phyloP scores from a whole-genome alignment of 2,888 invertebrate species.

The Junonia oenone region DNA sequence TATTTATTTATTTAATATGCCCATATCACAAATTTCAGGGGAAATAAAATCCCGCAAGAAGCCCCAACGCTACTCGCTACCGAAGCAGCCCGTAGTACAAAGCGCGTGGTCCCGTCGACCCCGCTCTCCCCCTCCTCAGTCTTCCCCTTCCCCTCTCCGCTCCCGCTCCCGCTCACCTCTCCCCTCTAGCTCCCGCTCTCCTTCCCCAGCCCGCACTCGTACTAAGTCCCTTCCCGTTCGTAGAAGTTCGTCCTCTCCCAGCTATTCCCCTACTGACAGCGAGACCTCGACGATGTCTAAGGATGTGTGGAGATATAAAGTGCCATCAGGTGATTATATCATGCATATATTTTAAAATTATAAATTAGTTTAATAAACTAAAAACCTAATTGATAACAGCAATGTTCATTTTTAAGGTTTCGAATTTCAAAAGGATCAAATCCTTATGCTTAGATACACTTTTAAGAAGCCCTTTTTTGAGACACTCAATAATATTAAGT shows the following conservation, averaged over 20 bases:
- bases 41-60: constrained; percentile 22
- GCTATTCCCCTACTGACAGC: not conserved
- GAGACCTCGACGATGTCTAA: too few species aligned
- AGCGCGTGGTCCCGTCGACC: constrained; percentile 34
- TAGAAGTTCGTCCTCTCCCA: not conserved
- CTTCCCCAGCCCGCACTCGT: not conserved
- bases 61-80: too few species aligned
- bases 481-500: too few species aligned
- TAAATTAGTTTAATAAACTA: too few species aligned
- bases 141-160: constrained; percentile 10
- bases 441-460: too few species aligned
- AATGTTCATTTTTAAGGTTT: too few species aligned
- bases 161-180: constrained; percentile 4
- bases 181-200: constrained; percentile 3
- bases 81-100: too few species aligned
- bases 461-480: too few species aligned
- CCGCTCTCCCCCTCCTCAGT: constrained; percentile 25
- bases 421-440: too few species aligned
- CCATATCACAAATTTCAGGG: constrained; percentile 24
- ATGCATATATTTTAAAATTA: too few species aligned
- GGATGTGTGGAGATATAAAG: not conserved
- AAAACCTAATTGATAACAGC: too few species aligned
- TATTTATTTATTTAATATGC: too few species aligned
- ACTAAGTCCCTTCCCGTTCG: not conserved
- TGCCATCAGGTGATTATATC: not conserved